Evolutionary conservation across 2,797 vertebrate species (phyloP), one percentile per base, ranked within the genome.

Genomic region (Sus cebifrons): DNA sequence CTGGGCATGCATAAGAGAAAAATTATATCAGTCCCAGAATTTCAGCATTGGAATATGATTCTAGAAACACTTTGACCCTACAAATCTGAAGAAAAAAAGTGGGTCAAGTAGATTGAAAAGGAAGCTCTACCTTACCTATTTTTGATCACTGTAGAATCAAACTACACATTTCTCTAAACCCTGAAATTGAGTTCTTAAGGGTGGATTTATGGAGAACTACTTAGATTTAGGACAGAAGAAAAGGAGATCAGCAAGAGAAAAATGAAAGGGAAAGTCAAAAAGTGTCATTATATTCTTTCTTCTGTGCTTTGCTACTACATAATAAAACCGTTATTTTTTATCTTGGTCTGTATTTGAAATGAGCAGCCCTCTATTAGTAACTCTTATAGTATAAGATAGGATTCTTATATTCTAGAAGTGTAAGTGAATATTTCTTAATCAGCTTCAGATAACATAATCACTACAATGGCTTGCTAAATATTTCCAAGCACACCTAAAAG

Each of bases 261-360:
- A 93, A 89, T 52, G 65, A 29, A 93, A 27, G 58, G 92, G 18
- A 4, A 95, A 89, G 87, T 94, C 25, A 83, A 56, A 94, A 91
- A 68, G 81, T 49, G 65, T 93, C 70, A 89, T 87, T 56, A 32
- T 88, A 81, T 86, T 95, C 71, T 86, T 86, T 95, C 71, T 86
- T 97, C 87, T 79, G 67, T 93, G 60, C 16, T 96, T 2, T 4
- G 92, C 5, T 83, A 29, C 82, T 92, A 92, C 82, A 83, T 90
- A 98, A 89, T 91, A 96, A 49, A 97, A 93, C 23, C 27, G 13
- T 86, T 75, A 60, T 23, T 94, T 96, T n/a, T 71, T 87, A 82
- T 52, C 81, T 67, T 58, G 84, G 44, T 77, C 90, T 98, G 54
- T 95, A 87, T 98, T 97, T 96, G 97, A 94, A 86, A 52, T 67